These are phyloP conservation scores for Tribolium castaneum DNA, from an alignment of 1,140 invertebrate genomes.

Conservation along the genomic window DNA sequence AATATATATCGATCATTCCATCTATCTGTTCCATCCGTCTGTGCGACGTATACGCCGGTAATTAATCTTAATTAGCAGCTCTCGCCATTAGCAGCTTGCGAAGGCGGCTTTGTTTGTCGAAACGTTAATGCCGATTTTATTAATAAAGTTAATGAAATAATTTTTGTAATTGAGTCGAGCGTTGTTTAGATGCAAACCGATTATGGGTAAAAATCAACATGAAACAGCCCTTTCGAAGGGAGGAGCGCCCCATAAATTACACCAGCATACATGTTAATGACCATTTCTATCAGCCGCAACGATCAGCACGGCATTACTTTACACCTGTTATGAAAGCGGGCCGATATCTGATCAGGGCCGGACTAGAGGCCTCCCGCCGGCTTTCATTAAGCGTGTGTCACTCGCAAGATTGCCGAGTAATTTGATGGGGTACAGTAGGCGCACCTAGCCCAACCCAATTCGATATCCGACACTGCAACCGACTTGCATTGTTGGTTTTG, in stretches of 20 bases:
- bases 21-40: background rate
- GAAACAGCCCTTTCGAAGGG: background rate
- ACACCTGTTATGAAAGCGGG: slow-evolving; percentile 37
- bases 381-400: slow-evolving; percentile 18
- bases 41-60: background rate
- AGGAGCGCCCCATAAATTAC: slow-evolving; percentile 31
- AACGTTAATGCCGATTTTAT: slow-evolving; percentile 13
- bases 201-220: slow-evolving; percentile 12
- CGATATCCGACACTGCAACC: slow-evolving; percentile 7
- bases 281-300: slow-evolving; percentile 32
- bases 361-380: background rate
- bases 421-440: background rate
- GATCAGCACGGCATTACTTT: slow-evolving; percentile 41
- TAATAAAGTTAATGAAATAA: slow-evolving; percentile 13
- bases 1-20: background rate
- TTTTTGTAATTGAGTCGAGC: slow-evolving; percentile 4
- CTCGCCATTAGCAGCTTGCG: background rate
- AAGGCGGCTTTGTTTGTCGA: slow-evolving; percentile 1
- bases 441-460: slow-evolving; percentile 9
- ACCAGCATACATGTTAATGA: slow-evolving; percentile 27
- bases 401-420: slow-evolving; percentile 9
- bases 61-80: slow-evolving; percentile 4
- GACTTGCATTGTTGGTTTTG: slow-evolving; percentile 35
- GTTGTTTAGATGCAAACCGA: background rate
- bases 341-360: background rate